A percentile compares a stretch with the other conserved stretches of the same genome.
These are phyloP conservation scores for Odontamblyopus lacepedii DNA, from an alignment of 2,797 vertebrate species.

Conservation along the genomic window DNA sequence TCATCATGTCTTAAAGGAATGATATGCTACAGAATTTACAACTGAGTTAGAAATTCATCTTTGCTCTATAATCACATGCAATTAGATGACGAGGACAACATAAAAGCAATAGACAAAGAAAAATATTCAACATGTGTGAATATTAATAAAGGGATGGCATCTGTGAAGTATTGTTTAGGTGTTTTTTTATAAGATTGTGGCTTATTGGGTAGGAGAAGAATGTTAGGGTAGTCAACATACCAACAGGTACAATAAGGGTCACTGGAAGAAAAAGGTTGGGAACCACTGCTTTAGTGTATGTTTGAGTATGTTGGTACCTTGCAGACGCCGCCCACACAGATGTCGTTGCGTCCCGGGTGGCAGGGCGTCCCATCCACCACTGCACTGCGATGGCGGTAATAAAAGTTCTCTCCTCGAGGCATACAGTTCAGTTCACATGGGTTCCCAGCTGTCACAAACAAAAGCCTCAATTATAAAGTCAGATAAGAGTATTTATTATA, in stretches of 20 bases:
- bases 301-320: conserved; percentile 69
- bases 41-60: background rate
- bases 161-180: too few species aligned
- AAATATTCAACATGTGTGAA: too few species aligned
- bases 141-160: too few species aligned
- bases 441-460: conserved; percentile 80
- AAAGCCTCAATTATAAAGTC: background rate
- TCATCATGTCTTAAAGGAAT: background rate
- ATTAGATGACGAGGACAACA: too few species aligned
- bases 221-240: too few species aligned
- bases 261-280: too few species aligned
- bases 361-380: conserved; percentile 92
- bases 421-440: conserved; percentile 97
- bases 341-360: conserved; percentile 85
- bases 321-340: conserved; percentile 91
- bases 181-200: too few species aligned
- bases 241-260: too few species aligned
- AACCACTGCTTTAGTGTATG: background rate
- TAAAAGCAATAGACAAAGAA: too few species aligned
- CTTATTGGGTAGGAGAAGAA: too few species aligned
- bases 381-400: conserved; percentile 84
- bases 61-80: background rate
- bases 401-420: conserved; percentile 95
- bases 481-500: background rate
- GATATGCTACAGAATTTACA: background rate